phyloP scores from a whole-genome alignment of 2,113 vertebrate species.

The Callipepla californica region DNA sequence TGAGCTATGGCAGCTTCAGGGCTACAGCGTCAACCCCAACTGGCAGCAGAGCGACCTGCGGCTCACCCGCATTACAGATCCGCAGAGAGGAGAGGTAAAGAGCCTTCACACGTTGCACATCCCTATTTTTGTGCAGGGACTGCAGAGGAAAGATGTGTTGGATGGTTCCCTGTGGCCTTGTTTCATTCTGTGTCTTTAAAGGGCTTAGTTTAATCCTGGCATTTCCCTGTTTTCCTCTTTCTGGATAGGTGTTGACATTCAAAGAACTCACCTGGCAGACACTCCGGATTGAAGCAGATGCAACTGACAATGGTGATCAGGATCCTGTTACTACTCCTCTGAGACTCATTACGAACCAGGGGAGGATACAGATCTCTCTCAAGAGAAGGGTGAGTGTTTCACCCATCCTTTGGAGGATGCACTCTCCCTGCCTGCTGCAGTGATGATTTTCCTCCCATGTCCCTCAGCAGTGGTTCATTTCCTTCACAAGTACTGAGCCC shows the following conservation, averaged over 20 bases:
- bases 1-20: constrained; percentile 97
- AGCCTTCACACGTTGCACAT: neutral
- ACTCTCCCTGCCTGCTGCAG: neutral
- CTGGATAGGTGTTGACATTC: constrained; percentile 93
- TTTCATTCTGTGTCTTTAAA: neutral
- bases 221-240: neutral
- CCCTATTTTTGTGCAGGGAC: neutral
- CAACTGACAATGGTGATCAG: constrained; percentile 91
- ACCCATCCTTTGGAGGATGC: neutral
- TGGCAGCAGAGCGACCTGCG: constrained; percentile 96
- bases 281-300: constrained; percentile 94
- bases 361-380: constrained; percentile 93
- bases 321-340: constrained; percentile 91
- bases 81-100: constrained; percentile 93
- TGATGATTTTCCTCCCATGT: neutral
- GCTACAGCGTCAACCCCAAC: constrained; percentile 94
- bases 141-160: fast-evolving
- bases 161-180: neutral
- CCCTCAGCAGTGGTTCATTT: neutral
- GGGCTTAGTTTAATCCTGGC: neutral
- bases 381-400: constrained; percentile 90
- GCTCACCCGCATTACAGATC: constrained; percentile 92
- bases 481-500: neutral
- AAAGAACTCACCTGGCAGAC: constrained; percentile 99
- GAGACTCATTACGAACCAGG: constrained; percentile 97